Base-by-base conservation (phyloP, 2,113 vertebrate genomes). In the Capricornis sumatraensis region DNA sequence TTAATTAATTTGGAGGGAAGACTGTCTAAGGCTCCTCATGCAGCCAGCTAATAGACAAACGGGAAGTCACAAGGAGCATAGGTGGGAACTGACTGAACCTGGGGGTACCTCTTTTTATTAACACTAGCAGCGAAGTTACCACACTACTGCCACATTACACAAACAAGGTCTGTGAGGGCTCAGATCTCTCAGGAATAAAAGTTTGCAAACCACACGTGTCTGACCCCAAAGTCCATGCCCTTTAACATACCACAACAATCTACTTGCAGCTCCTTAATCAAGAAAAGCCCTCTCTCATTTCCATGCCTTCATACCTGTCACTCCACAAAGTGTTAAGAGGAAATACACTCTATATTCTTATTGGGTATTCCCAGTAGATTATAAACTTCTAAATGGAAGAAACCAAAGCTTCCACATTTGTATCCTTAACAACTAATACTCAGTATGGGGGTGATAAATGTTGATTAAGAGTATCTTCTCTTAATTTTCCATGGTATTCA, bases 1-100 rank as follows among this genome's bases (percentile, higher is more conserved):
- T 96, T 96, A 60, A 96, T 83, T 93, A 89, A 94, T 10, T 90
- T 92, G 15, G 33, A 96, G 45, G 25, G 76, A 76, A 97, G 45
- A 52, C 36, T 94, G 79, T 43, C 25, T 82, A 21, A 27, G 43
- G 15, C 57, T 87, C 36, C 30, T 67, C 55, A 74, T 40, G 47
- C 15, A 87, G 43, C 52, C 30, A 93, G 36, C 25, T 64, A 92
- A 87, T 2, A 87, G 87, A 71, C 13, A 64, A 95, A 45, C 89
- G 3, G 45, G 45, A 96, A 91, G 52, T 78, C 43, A 85, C n/a
- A 78, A 84, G 71, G 4, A 67, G 28, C 43, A 92, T 1, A 95
- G 50, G 36, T 40, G 84, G 23, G 55, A 93, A 86, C 2, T 64
- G 53, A 23, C 30, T 12, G 52, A 64, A 43, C 55, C 87, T 33